phyloP scores from a whole-genome alignment of 2,888 invertebrate species.

The Colletes collaris region DNA sequence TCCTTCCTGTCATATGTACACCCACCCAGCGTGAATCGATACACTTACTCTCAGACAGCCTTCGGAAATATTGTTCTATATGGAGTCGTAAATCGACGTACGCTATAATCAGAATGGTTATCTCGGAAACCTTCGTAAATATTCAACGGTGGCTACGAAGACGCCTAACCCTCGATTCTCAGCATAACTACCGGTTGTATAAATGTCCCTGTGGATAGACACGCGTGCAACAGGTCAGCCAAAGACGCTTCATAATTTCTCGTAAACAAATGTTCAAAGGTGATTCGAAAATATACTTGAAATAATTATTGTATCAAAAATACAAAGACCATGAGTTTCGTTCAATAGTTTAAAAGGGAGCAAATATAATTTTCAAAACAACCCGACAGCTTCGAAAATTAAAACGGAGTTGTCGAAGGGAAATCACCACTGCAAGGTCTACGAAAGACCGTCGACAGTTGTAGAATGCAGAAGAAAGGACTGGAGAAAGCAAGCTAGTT shows the following conservation, averaged over 20 bases:
- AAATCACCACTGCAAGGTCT: conserved; percentile 1
- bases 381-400: conserved; percentile 1
- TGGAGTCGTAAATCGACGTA: conserved; percentile 2
- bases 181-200: neutral
- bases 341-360: too few species aligned
- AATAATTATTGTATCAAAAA: too few species aligned
- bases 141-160: conserved; percentile 4
- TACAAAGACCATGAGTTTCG: too few species aligned
- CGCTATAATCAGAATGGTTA: neutral
- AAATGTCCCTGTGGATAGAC: conserved; percentile 33
- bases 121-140: conserved; percentile 5
- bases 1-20: conserved; percentile 39
- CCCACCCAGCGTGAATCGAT: conserved; percentile 52
- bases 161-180: neutral
- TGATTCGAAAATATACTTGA: too few species aligned
- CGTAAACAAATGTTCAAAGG: too few species aligned
- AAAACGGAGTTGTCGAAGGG: neutral
- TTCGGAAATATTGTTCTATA: conserved; percentile 39
- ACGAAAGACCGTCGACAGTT: conserved; percentile 12
- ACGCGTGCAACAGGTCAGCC: conserved; percentile 57
- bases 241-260: too few species aligned
- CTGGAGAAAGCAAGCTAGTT: conserved; percentile 18
- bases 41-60: conserved; percentile 44
- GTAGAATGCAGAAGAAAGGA: conserved; percentile 9
- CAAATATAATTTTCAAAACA: neutral